Base-by-base conservation (phyloP, 2,888 invertebrate genomes). In the Pollenia griseotomentosa region DNA sequence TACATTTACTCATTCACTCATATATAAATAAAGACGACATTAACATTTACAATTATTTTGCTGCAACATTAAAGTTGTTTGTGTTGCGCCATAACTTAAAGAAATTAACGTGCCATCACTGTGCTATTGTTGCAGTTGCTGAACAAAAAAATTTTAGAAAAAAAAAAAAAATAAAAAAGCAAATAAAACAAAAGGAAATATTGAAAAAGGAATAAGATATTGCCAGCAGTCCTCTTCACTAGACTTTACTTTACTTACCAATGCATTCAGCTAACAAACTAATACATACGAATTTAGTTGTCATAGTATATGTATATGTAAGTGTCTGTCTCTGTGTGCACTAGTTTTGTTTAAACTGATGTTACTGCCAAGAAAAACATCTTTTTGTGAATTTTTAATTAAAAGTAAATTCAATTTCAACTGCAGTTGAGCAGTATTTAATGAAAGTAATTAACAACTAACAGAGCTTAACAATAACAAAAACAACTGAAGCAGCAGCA, bases 381-480 rank as follows among this genome's bases (percentile, higher is more conserved):
- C 89, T 89, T 88, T 87, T 86, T 88, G 86, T 88, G 89, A 89
- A 89, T 89, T 89, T 89, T 89, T 90, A 90, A 90, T 90, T 90
- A 90, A 89, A 89, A 88, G 86, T 88, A 89, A 90, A 90, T 89
- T 90, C 88, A 90, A 90, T 90, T 90, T 88, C 87, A 89, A 88
- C 87, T 89, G 86, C 89, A 89, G 82, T 85, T 86, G 85, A 84
- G 84, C 87, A 88, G 85, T 88, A 89, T 89, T 89, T 89, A 89
- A 88, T 88, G 88, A 88, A 89, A 89, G 89, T 89, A 89, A 89
- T 89, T 89, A 89, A 89, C 88, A 85, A 74, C 84, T 81, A 82
- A 75, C 81, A 84, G 87, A 81, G 68, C 74, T 78, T 65, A 81
- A 81, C 71, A 83, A 83, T 71, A 86, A 65, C 74, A 87, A 81